Percentiles rank a stretch among this genome's conserved stretches.
These are phyloP conservation scores for Heliothis virescens DNA, from an alignment of 1,140 invertebrate species.

Conservation along the genomic window DNA sequence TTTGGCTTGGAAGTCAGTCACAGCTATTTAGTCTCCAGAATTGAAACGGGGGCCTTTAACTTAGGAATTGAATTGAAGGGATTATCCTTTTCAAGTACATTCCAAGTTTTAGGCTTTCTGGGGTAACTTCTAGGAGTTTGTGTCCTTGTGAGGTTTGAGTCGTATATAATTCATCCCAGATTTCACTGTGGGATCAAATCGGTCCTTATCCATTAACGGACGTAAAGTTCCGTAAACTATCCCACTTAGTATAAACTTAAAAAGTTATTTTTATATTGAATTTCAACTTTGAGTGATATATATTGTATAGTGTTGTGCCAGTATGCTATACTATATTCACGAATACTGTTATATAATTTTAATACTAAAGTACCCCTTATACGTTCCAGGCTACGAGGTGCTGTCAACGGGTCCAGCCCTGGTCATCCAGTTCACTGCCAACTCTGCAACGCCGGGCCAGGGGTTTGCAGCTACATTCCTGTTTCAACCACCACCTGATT, in stretches of 20 bases:
- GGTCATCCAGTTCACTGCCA: constrained; percentile 93
- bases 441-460: constrained; percentile 92
- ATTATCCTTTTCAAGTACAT: background rate
- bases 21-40: background rate
- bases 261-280: too few relatives aligned
- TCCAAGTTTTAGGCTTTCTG: constrained; percentile 19
- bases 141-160: constrained; percentile 10
- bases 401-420: constrained; percentile 92
- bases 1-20: constrained; percentile 13
- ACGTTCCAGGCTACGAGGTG: constrained; percentile 87
- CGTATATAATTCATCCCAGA: background rate
- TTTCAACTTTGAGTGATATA: too few relatives aligned
- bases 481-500: constrained; percentile 90
- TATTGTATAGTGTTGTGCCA: too few relatives aligned
- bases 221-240: background rate
- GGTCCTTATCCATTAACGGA: background rate
- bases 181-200: too few relatives aligned
- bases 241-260: background rate
- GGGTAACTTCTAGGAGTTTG: background rate
- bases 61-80: constrained; percentile 30
- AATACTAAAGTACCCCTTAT: background rate
- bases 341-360: background rate
- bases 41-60: constrained; percentile 12
- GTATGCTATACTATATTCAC: too few relatives aligned
- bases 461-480: constrained; percentile 94